phyloP scores from a whole-genome alignment of 1,140 invertebrate genomes.

The Copidosoma floridanum region DNA sequence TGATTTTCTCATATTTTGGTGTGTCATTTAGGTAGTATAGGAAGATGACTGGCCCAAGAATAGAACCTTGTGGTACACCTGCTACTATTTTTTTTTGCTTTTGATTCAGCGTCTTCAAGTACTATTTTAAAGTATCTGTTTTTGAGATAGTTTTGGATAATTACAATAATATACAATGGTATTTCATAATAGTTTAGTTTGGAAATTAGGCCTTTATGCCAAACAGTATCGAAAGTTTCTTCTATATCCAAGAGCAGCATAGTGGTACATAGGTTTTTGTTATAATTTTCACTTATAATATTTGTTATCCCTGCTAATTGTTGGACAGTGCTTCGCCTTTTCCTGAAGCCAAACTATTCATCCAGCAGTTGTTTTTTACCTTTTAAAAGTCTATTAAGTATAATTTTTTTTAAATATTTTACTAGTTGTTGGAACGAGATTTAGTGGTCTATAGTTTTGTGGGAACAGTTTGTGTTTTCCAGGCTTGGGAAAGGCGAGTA shows the following conservation, averaged over 20 bases:
- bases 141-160: too few relatives aligned
- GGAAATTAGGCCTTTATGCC: conserved; percentile 24
- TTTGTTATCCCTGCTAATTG: conserved; percentile 29
- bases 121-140: conserved; percentile 30
- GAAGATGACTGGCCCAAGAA: conserved; percentile 34
- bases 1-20: conserved; percentile 31
- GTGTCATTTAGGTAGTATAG: conserved; percentile 40
- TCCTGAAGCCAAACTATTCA: conserved; percentile 33
- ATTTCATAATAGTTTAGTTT: too few relatives aligned
- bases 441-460: conserved; percentile 32
- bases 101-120: conserved; percentile 20
- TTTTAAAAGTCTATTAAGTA: conserved; percentile 12
- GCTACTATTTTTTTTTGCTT: conserved; percentile 27
- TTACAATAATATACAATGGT: too few relatives aligned
- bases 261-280: conserved; percentile 26
- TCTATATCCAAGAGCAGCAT: conserved; percentile 25
- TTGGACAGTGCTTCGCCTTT: conserved; percentile 24
- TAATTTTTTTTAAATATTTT: conserved; percentile 33
- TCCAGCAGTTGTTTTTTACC: not conserved
- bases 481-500: conserved; percentile 40
- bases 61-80: conserved; percentile 41
- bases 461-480: conserved; percentile 15
- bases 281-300: conserved; percentile 25
- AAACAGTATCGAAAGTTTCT: conserved; percentile 18
- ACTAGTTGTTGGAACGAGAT: conserved; percentile 25